Base-by-base conservation (phyloP, 2,888 invertebrate species). In the Atethmia centrago region DNA sequence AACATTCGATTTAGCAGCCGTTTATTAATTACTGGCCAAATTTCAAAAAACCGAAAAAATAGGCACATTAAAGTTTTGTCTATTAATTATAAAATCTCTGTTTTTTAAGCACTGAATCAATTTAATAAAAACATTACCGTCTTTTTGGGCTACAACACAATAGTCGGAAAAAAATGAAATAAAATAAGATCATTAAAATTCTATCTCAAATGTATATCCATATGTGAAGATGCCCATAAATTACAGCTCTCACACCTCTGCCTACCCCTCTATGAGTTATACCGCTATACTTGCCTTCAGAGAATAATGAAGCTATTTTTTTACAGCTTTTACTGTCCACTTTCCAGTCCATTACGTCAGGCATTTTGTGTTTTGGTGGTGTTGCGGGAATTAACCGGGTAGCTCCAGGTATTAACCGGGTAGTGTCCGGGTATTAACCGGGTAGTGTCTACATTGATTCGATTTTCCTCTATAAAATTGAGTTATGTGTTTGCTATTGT, bases 211-310 rank as follows among this genome's bases (percentile, higher is more conserved):
- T 0, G 47, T 42, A 49, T n/a, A 10, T 4, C 2, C 47, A 40
- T 42, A 56, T 14, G 71, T 76, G 28, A 36, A 76, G 47, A 56
- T 36, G 25, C n/a, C 28, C 49, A 67, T 75, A 79, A 75, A 67
- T 75, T 25, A 67, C 31, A 19, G 9, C 31, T 16, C 53, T 66
- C 40, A 12, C 21, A 10, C n/a, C 7, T 51, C 58, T 82, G 40
- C 45, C 40, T 67, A 70, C 56, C 66, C 49, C 14, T 55, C 16
- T 62, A 71, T 64, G 64, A 72, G 12, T 70, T 71, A 72, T 71
- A 71, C 62, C 62, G 36, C 2, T 59, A 69, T 74, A 82, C 88
- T 86, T 84, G 83, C 89, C 90, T 88, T 88, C 80, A 31, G 65
- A 74, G 68, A 86, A 90, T 51, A 87, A 71, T 16, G 88, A 78